These are phyloP conservation scores for Cephus nigrinus DNA, from an alignment of 2,888 invertebrate genomes.

Conservation along the genomic window DNA sequence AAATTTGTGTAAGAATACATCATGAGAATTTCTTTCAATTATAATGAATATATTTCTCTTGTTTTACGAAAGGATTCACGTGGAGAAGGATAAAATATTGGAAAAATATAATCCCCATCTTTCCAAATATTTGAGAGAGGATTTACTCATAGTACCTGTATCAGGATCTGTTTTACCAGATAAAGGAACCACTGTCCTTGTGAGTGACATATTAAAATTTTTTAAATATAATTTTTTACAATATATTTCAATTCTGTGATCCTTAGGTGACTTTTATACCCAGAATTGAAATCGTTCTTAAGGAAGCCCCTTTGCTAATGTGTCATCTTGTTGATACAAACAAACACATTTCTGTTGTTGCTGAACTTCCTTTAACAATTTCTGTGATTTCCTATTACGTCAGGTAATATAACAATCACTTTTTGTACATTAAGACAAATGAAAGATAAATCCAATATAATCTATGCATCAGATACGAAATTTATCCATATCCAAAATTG, in stretches of 20 bases:
- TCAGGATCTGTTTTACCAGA: slow-evolving; percentile 41
- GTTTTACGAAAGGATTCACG: slow-evolving; percentile 31
- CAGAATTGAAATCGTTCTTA: slow-evolving; percentile 41
- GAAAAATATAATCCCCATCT: slow-evolving; percentile 21
- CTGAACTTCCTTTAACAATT: slow-evolving; percentile 50
- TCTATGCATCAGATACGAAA: not conserved
- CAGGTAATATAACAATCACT: slow-evolving; percentile 35
- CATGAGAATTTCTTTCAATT: not conserved
- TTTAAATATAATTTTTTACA: not conserved
- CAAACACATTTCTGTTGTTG: slow-evolving; percentile 37
- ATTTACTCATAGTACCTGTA: slow-evolving; percentile 43
- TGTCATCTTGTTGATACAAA: slow-evolving; percentile 46
- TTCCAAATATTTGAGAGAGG: slow-evolving; percentile 31
- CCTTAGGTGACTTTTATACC: slow-evolving; percentile 40
- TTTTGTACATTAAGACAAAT: not conserved
- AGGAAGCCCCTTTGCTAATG: slow-evolving; percentile 40
- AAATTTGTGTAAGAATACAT: slow-evolving; percentile 67
- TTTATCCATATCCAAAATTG: slow-evolving; percentile 71
- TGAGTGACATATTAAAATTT: slow-evolving; percentile 15
- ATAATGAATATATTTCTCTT: not conserved
- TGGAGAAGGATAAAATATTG: slow-evolving; percentile 31
- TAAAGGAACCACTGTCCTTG: slow-evolving; percentile 34
- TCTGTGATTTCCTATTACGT: slow-evolving; percentile 42
- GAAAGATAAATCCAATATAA: not conserved
- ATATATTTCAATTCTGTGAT: not conserved